Percentiles rank a stretch among this genome's conserved stretches.
phyloP scores from a whole-genome alignment of 2,797 vertebrate genomes.

The Labroides dimidiatus region DNA sequence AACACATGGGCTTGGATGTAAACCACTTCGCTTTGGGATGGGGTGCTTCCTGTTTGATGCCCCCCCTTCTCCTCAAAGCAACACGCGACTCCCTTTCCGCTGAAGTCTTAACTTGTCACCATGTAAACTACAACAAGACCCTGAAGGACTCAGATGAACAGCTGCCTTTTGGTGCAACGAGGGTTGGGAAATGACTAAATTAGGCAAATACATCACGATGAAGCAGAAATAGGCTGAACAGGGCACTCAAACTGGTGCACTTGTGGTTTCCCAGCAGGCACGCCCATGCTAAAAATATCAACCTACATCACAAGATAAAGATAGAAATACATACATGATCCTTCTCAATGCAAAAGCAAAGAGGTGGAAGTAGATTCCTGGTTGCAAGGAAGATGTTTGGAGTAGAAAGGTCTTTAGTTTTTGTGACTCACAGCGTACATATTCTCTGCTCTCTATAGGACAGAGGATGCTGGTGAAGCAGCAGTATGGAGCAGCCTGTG shows the following conservation, averaged over 20 bases:
- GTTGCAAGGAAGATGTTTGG: neutral
- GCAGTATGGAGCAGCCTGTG: conserved; percentile 58
- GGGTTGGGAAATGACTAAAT: conserved; percentile 33
- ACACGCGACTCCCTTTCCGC: conserved; percentile 47
- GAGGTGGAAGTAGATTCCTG: neutral
- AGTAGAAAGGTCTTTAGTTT: too few relatives aligned
- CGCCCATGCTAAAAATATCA: conserved; percentile 37
- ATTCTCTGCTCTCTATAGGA: conserved; percentile 16
- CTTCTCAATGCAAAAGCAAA: conserved; percentile 14
- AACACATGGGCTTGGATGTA: conserved; percentile 47
- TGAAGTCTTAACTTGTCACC: conserved; percentile 10
- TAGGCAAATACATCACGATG: conserved; percentile 26
- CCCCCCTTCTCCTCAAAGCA: neutral
- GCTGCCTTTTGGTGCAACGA: too few relatives aligned
- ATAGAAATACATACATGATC: conserved; percentile 4
- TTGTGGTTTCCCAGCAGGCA: conserved; percentile 28
- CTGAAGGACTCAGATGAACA: neutral
- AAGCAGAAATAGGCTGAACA: neutral
- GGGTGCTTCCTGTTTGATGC: conserved; percentile 58
- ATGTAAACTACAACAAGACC: neutral
- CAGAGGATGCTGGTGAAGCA: conserved; percentile 35
- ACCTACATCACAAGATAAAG: conserved; percentile 9
- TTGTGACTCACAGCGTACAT: neutral
- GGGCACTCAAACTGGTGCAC: neutral
- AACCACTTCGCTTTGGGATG: conserved; percentile 42